phyloP scores from a whole-genome alignment of 2,888 invertebrate species.

The Drosophila rubida region DNA sequence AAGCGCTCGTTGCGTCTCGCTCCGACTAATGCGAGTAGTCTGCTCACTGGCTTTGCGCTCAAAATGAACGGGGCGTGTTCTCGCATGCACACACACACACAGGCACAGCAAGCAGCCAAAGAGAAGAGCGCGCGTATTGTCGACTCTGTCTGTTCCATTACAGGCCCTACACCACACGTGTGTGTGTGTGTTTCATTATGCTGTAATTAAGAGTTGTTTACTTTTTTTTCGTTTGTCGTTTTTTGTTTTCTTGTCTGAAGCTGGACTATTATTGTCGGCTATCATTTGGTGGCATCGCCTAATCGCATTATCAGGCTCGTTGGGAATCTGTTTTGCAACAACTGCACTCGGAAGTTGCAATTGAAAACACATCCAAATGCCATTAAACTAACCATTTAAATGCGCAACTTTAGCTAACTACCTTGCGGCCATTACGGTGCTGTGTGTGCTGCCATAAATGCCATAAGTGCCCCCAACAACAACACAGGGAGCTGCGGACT shows the following conservation, averaged over 20 bases:
- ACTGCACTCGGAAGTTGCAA: slow-evolving; percentile 38
- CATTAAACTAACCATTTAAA: slow-evolving; percentile 35
- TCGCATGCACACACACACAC: slow-evolving; percentile 23
- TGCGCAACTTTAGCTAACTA: slow-evolving; percentile 23
- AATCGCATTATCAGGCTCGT: slow-evolving; percentile 41
- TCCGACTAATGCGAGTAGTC: slow-evolving; percentile 21
- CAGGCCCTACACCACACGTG: background rate
- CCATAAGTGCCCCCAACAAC: slow-evolving; percentile 2
- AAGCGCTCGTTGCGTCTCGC: slow-evolving; percentile 47
- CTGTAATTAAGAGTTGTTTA: slow-evolving; percentile 68
- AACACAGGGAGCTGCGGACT: background rate
- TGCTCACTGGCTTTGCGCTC: slow-evolving; percentile 47
- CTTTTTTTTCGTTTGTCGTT: slow-evolving; percentile 3
- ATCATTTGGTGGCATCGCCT: slow-evolving; percentile 77
- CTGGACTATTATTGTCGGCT: slow-evolving; percentile 64
- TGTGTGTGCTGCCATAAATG: slow-evolving; percentile 36
- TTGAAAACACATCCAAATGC: slow-evolving; percentile 28
- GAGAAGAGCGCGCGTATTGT: slow-evolving; percentile 36
- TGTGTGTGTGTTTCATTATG: slow-evolving; percentile 51
- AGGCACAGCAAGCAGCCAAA: slow-evolving; percentile 9
- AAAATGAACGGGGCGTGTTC: slow-evolving; percentile 64
- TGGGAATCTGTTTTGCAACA: slow-evolving; percentile 38
- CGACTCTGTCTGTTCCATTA: slow-evolving; percentile 44
- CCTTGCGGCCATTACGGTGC: slow-evolving; percentile 23
- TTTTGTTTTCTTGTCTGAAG: slow-evolving; percentile 45